Percentiles rank a stretch among this genome's conserved stretches.
Conservation (phyloP, 2,888 invertebrate genomes). For the Punctoribates punctum region DNA sequence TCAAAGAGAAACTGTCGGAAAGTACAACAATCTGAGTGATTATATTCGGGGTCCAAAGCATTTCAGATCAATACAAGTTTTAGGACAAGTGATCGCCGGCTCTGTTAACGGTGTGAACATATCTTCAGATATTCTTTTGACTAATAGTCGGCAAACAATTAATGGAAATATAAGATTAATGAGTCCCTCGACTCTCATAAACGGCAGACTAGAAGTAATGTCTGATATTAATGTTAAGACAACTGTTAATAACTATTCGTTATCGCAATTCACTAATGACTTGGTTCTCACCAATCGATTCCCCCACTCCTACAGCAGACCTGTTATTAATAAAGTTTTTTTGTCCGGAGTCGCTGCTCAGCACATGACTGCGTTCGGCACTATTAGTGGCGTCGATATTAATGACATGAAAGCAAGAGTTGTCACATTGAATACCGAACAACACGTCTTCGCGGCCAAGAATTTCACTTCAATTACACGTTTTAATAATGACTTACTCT, state of each 20-base stretch:
- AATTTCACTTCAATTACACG: conserved; percentile 24
- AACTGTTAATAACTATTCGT: conserved; percentile 34
- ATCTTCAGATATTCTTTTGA: conserved; percentile 19
- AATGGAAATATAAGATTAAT: conserved; percentile 33
- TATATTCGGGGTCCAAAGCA: conserved; percentile 26
- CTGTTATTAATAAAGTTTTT: conserved; percentile 37
- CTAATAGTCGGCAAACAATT: conserved; percentile 37
- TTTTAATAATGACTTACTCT: background rate
- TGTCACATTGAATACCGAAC: conserved; percentile 12
- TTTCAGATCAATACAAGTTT: conserved; percentile 28
- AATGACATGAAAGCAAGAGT: conserved; percentile 31
- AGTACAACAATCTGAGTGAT: background rate
- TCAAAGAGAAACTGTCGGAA: background rate
- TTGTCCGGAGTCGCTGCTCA: background rate
- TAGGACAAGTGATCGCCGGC: conserved; percentile 31
- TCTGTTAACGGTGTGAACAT: conserved; percentile 37
- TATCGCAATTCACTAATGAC: conserved; percentile 32
- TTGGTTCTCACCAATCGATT: conserved; percentile 28
- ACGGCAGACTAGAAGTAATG: conserved; percentile 20
- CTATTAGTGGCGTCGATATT: conserved; percentile 22
- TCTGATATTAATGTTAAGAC: conserved; percentile 28
- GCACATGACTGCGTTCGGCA: conserved; percentile 15
- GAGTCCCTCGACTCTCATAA: conserved; percentile 30
- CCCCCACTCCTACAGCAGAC: background rate
- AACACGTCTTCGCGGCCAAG: background rate